Evolutionary conservation across 53 echinoderm and acorn worm species (phyloP), one percentile per base, ranked within the genome.

Genomic region (Arbacia lixula): DNA sequence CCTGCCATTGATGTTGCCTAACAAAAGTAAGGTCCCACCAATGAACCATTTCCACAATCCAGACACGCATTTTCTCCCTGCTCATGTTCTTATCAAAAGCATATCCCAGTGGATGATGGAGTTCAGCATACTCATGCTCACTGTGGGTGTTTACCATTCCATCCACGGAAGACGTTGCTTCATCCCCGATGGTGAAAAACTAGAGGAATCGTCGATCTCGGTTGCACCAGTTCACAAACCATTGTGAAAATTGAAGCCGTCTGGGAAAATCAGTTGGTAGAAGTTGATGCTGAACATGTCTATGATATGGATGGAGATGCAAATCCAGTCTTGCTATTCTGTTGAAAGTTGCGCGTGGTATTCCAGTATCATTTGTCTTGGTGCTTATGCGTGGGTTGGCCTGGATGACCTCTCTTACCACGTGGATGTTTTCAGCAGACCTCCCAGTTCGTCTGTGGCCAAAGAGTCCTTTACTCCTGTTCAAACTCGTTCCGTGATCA

Each of bases 121-220:
- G n/a, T 35, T 51, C 50, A 22, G 84, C 65, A 84, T 68, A 84
- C 53, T 68, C 84, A 20, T 52, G 67, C 34, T 52, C 53, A 53
- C 68, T 84, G 68, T 84, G 84, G 68, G 37, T 26, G 68, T 84
- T 84, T 6, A 84, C 84, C 62, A 33, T 66, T 61, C 84, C 84
- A 84, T 84, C 39, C 60, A 84, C 39, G 53, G 84, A 84, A 84
- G 68, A 84, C 53, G 84, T 37, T 53, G 84, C 84, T 61, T 84
- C 84, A 67, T 84, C 84, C 31, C 68, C 53, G 67, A 84, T 84
- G 53, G 51, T 68, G 34, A 84, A 84, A 34, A 51, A 84, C 68
- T 67, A 68, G 52, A 84, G 84, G 54, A 84, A 84, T 54, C 53
- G 52, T 67, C 53, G 53, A 84, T 84, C 68, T 67, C 68, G 51